These are phyloP conservation scores for Muscicapa striata DNA, from an alignment of 2,797 vertebrate species.

Conservation along the genomic window DNA sequence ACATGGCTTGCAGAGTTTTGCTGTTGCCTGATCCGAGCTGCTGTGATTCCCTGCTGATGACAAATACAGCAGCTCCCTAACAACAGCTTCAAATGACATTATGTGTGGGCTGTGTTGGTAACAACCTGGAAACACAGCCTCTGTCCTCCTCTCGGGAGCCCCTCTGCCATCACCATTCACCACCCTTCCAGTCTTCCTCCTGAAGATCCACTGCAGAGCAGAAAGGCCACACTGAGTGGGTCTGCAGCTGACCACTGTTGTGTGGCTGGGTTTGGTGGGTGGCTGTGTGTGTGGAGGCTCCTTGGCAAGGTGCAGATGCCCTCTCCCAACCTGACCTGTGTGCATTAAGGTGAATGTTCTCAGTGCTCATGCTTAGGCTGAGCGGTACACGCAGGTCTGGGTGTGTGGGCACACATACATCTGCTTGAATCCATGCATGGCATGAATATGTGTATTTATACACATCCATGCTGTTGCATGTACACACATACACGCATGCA, in stretches of 20 bases:
- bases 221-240: not conserved
- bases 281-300: not conserved
- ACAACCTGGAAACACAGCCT: not conserved
- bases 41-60: not conserved
- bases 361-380: accelerated
- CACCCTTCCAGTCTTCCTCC: not conserved
- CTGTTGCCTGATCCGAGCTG: not conserved
- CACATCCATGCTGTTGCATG: not conserved
- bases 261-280: not conserved
- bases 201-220: not conserved
- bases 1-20: not conserved
- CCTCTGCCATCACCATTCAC: not conserved
- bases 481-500: not conserved
- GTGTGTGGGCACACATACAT: not conserved
- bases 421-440: not conserved
- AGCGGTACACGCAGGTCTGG: not conserved
- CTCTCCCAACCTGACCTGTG: not conserved
- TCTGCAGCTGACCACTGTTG: accelerated
- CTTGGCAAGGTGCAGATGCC: not conserved
- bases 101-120: not conserved
- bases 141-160: not conserved
- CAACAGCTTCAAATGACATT: not conserved
- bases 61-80: not conserved
- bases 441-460: not conserved
- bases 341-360: not conserved